A percentile compares a stretch with the other conserved stretches of the same genome.
phyloP scores from a whole-genome alignment of 2,797 vertebrate genomes.

The Echeneis naucrates region DNA sequence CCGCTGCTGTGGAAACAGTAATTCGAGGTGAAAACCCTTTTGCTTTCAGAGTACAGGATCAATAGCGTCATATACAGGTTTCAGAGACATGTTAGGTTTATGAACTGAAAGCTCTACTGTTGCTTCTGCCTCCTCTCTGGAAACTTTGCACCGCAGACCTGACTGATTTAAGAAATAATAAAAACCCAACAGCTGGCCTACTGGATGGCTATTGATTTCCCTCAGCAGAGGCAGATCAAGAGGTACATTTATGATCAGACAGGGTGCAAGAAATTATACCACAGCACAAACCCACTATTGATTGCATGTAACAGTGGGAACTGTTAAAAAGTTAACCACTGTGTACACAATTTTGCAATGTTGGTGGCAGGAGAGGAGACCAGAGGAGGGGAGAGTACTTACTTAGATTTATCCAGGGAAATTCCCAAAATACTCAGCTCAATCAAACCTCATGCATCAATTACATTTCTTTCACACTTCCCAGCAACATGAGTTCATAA shows the following conservation, averaged over 20 bases:
- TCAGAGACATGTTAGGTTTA: slow-evolving; percentile 73
- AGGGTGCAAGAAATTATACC: slow-evolving; percentile 75
- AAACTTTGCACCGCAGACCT: slow-evolving; percentile 62
- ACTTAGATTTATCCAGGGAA: slow-evolving; percentile 1
- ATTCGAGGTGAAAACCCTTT: slow-evolving; percentile 61
- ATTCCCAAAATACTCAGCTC: slow-evolving; percentile 27
- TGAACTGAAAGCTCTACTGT: slow-evolving; percentile 75
- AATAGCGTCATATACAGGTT: slow-evolving; percentile 72
- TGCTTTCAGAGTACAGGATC: slow-evolving; percentile 63
- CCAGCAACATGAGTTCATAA: slow-evolving; percentile 14
- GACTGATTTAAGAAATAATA: slow-evolving; percentile 81
- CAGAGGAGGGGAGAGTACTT: background rate
- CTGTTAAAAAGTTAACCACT: slow-evolving; percentile 62
- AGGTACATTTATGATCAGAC: slow-evolving; percentile 78
- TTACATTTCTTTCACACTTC: slow-evolving; percentile 12
- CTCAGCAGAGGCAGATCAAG: slow-evolving; percentile 75
- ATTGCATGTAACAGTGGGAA: slow-evolving; percentile 60
- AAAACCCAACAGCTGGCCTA: slow-evolving; percentile 76
- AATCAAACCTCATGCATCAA: slow-evolving; percentile 39
- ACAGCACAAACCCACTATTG: slow-evolving; percentile 68
- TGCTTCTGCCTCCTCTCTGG: slow-evolving; percentile 54
- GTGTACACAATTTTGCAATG: slow-evolving; percentile 32
- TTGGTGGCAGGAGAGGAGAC: slow-evolving; percentile 4
- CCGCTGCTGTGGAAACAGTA: slow-evolving; percentile 45
- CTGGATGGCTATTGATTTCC: slow-evolving; percentile 74